These are phyloP conservation scores for Diaphora mendica DNA, from an alignment of 2,888 invertebrate genomes.

Conservation along the genomic window DNA sequence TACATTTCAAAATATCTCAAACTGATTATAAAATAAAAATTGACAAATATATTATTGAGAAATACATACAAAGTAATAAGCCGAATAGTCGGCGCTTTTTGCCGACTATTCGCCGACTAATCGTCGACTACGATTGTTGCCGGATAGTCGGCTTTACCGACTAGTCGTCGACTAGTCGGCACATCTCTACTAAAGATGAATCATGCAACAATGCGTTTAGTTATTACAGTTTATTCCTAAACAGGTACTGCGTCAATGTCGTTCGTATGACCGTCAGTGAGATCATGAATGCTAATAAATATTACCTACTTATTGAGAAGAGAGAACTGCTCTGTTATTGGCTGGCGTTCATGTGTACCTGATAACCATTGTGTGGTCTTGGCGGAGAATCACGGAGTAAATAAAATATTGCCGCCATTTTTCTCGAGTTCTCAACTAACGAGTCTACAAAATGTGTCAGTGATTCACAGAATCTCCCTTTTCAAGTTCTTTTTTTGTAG, in stretches of 20 bases:
- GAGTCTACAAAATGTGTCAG: not conserved
- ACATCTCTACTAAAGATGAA: no score
- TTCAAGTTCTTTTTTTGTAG: not conserved
- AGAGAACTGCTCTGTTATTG: slow-evolving; percentile 18
- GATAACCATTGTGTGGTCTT: slow-evolving; percentile 12
- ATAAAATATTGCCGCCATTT: not conserved
- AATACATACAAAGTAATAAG: no score
- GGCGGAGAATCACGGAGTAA: slow-evolving; percentile 36
- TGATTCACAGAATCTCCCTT: not conserved
- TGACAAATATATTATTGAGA: no score
- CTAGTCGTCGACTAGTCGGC: no score
- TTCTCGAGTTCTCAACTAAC: not conserved
- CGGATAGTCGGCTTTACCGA: no score
- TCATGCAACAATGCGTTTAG: slow-evolving; percentile 39
- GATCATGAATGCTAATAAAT: slow-evolving; percentile 48
- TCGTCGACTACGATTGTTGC: no score
- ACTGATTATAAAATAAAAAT: no score
- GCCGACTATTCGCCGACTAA: no score
- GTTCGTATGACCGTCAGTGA: slow-evolving; percentile 49
- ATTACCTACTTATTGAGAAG: not conserved
- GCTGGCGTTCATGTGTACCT: slow-evolving; percentile 29
- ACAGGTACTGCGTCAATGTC: slow-evolving; percentile 52
- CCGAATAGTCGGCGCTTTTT: no score
- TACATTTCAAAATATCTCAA: no score
- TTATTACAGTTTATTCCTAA: slow-evolving; percentile 38